Conservation (phyloP, 2,113 vertebrate genomes). For the Artemisiospiza belli region DNA sequence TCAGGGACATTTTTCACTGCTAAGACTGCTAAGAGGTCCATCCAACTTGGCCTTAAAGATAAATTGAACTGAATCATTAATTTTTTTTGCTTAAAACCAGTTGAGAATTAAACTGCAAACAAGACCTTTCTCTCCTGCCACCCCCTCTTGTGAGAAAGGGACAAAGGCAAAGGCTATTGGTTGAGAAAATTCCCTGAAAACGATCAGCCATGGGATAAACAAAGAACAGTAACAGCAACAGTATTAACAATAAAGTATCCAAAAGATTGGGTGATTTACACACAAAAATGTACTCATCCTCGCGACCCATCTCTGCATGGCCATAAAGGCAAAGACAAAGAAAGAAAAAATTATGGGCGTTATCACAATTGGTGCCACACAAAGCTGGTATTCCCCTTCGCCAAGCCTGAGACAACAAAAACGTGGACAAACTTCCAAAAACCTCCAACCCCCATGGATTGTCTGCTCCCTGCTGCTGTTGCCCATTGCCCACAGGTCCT, state of each 20-base stretch:
- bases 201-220: not conserved
- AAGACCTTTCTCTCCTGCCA: accelerated
- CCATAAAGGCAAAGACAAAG: not conserved
- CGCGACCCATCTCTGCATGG: accelerated
- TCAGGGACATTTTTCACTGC: not conserved
- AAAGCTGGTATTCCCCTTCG: not conserved
- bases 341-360: accelerated
- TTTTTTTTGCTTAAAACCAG: not conserved
- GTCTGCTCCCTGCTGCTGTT: not conserved
- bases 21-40: not conserved
- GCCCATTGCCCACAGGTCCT: accelerated
- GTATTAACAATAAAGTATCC: not conserved
- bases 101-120: not conserved
- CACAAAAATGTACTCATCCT: not conserved
- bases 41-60: not conserved
- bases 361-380: not conserved
- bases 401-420: not conserved
- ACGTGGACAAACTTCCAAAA: not conserved
- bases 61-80: not conserved
- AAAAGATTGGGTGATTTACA: not conserved
- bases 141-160: not conserved
- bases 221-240: not conserved
- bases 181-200: not conserved
- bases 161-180: not conserved
- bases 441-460: not conserved